Base-by-base conservation (phyloP, 2,797 vertebrate genomes). In the Spinus pinus region DNA sequence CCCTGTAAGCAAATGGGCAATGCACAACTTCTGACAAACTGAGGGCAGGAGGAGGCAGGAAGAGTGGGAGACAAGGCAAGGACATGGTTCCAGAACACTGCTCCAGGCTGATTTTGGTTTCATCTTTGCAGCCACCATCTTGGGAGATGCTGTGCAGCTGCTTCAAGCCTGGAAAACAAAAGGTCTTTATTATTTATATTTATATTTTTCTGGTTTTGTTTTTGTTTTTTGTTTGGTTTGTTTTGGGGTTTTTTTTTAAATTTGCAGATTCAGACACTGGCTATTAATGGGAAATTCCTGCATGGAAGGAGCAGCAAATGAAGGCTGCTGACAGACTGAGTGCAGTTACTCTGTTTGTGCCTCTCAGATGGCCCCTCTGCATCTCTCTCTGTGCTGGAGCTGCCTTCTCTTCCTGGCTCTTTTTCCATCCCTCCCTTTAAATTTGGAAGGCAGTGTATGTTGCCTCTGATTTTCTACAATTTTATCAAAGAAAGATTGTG, bases 381-480 rank as follows among this genome's bases (percentile, higher is more conserved):
- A 46, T 66, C 1, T 0, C 69, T 20, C 25, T 35, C 54, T 79
- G 42, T 71, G 80, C 80, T 85, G 62, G 77, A 84, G 70, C 86
- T 93, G 69, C 77, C 60, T 86, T 62, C 35, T 79, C 85, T 65
- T 66, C 67, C 72, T 91, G 87, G 70, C 35, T 28, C 64, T 54
- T 42, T 37, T 69, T 84, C 84, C 81, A 24, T 21, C 33, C 49
- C 69, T 75, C 72, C 22, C 53, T 92, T 62, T 28, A 73, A 46
- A 58, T 80, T 93, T 93, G 88, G 94, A 95, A 95, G 70, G 77
- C 90, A 66, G 51, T 14, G 25, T 17, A 9, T 50, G 31, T 54
- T 93, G 81, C 83, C 46, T 80, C 73, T 84, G 82, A 86, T 89
- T 96, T 93, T 93, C 69, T 91, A 86, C 35, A 51, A 39, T 88